These are phyloP conservation scores for Thysanoteuthis rhombus DNA, from an alignment of 2,888 invertebrate species.

Conservation along the genomic window DNA sequence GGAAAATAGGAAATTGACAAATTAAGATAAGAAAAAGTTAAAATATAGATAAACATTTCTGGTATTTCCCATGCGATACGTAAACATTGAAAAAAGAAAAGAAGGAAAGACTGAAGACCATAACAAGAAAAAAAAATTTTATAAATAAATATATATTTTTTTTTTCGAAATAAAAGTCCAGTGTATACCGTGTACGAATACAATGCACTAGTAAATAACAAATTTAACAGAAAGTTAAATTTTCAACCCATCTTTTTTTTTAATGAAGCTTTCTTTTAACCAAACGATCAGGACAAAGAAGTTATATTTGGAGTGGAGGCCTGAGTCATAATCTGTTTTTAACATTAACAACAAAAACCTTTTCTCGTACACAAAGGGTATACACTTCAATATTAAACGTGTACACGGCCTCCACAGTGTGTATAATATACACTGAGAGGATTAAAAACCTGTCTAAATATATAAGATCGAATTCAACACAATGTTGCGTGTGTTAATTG, in stretches of 20 bases:
- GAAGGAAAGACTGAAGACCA: too few relatives aligned
- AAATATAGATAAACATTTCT: too few relatives aligned
- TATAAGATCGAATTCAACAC: background rate
- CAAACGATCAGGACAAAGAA: background rate
- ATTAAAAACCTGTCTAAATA: background rate
- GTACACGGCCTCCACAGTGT: background rate
- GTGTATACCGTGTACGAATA: background rate
- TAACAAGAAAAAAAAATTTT: too few relatives aligned
- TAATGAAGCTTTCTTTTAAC: background rate
- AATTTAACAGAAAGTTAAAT: background rate
- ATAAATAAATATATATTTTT: too few relatives aligned
- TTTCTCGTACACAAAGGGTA: background rate
- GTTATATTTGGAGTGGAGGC: background rate
- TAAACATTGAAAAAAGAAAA: too few relatives aligned
- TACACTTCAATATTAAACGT: background rate
- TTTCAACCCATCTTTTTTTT: background rate
- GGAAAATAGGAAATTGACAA: too few relatives aligned
- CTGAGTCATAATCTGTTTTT: background rate
- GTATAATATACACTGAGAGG: background rate
- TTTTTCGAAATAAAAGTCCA: too few relatives aligned
- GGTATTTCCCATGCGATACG: too few relatives aligned
- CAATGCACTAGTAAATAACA: background rate
- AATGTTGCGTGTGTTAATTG: background rate
- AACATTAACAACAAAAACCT: background rate
- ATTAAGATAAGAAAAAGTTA: too few relatives aligned